A percentile compares a stretch with the other conserved stretches of the same genome.
Conservation (phyloP, 1,140 invertebrate species). For the Lasioglossum albipes region DNA sequence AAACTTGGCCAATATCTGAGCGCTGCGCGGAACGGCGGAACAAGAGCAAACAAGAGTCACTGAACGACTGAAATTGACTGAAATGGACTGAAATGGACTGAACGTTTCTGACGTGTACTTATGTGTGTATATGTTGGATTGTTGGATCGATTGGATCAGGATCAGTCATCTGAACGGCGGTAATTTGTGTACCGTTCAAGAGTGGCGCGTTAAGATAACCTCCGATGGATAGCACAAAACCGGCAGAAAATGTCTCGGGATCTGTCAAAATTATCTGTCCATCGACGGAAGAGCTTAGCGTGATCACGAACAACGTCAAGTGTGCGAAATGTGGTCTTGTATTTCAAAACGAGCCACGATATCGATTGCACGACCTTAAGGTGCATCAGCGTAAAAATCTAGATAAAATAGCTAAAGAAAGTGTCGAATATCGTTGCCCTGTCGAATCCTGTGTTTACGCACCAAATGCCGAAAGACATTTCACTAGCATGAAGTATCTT, state of each 20-base stretch:
- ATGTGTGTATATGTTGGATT: neutral
- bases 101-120: neutral
- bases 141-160: neutral
- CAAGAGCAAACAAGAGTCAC: neutral
- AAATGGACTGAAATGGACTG: too few relatives aligned
- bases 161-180: neutral
- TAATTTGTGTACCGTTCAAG: neutral
- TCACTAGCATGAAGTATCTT: conserved; percentile 77
- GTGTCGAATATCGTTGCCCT: conserved; percentile 76
- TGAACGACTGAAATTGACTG: too few relatives aligned
- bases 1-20: too few relatives aligned
- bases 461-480: conserved; percentile 70
- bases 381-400: conserved; percentile 74
- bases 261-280: conserved; percentile 72
- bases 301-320: conserved; percentile 74
- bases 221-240: conserved; percentile 33
- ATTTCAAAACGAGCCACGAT: conserved; percentile 73
- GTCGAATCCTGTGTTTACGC: conserved; percentile 75
- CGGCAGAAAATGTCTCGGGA: neutral
- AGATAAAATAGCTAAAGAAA: conserved; percentile 68
- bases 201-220: conserved; percentile 25
- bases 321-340: conserved; percentile 73
- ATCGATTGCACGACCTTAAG: conserved; percentile 74
- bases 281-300: conserved; percentile 72
- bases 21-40: too few relatives aligned